Base-by-base conservation (phyloP, 2,888 invertebrate species). In the Pristionchus entomophagus region DNA sequence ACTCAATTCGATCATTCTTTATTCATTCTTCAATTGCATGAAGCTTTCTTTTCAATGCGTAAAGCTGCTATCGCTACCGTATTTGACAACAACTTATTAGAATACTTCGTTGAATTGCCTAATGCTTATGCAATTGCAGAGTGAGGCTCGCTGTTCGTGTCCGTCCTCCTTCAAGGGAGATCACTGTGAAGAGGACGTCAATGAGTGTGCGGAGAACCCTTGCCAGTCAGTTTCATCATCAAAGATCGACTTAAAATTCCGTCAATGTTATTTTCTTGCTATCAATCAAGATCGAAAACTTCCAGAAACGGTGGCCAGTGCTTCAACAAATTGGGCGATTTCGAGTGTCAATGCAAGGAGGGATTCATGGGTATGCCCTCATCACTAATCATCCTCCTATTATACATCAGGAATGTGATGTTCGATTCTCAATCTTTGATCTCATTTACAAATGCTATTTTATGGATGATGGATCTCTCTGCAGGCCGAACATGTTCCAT, bases 71-170 rank as follows among this genome's bases (percentile, higher is more conserved):
- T n/a, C n/a, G n/a, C n/a, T n/a, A n/a, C n/a, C n/a, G n/a, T n/a
- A n/a, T n/a, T n/a, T n/a, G n/a, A n/a, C n/a, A n/a, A n/a, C n/a
- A n/a, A n/a, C n/a, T n/a, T n/a, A n/a, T n/a, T n/a, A n/a, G n/a
- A n/a, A n/a, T n/a, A n/a, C n/a, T n/a, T n/a, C n/a, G n/a, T n/a
- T n/a, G n/a, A n/a, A 69, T 26, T 41, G 6, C 6, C 10, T 62
- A 41, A 62, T 41, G 22, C 35, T 29, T 4, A n/a, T 22, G 1
- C 2, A n/a, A 38, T 78, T 91, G 78, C 85, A 91, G 91, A 88
- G 88, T 77, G 87, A 96, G 65, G 98, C 97, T 94, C 96, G 96
- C 85, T 99, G 99, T 94, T 96, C 96, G 88, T 99, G 98, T 94
- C 96, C 97, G 0, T 95, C 96, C 12, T 96, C 97, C 56, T 97